A percentile compares a stretch with the other conserved stretches of the same genome.
These are phyloP conservation scores for Rhagium mordax DNA, from an alignment of 2,888 invertebrate species.

Conservation along the genomic window DNA sequence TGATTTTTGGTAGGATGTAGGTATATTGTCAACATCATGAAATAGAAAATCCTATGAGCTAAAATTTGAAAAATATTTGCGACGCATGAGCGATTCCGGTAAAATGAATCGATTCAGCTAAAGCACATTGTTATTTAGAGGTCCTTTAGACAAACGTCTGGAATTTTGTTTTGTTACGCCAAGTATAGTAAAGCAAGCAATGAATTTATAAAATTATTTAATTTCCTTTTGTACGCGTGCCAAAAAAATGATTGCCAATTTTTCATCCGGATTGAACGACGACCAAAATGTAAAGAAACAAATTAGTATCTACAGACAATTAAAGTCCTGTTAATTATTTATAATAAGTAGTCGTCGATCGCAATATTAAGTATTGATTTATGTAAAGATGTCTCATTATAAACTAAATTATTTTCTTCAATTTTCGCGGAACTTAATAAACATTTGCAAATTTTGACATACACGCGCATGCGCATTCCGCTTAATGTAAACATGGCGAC, in stretches of 20 bases:
- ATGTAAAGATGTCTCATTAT: conserved; percentile 8
- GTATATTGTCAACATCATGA: too few species aligned
- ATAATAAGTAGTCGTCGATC: conserved; percentile 21
- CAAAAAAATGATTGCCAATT: conserved; percentile 20
- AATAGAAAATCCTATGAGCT: too few species aligned
- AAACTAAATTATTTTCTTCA: neutral
- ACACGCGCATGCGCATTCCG: conserved; percentile 43
- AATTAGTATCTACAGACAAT: conserved; percentile 30
- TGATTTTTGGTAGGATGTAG: too few species aligned
- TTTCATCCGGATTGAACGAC: neutral
- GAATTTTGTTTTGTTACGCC: neutral
- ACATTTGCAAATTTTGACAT: conserved; percentile 31
- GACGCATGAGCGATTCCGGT: conserved; percentile 27
- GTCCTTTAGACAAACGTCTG: neutral
- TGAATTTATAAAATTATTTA: conserved; percentile 3
- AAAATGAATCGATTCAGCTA: conserved; percentile 32
- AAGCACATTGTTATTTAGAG: conserved; percentile 10
- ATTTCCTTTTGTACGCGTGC: conserved; percentile 23
- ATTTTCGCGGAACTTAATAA: conserved; percentile 22
- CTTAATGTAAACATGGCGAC: conserved; percentile 60
- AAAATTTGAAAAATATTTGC: neutral
- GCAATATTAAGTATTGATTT: conserved; percentile 19
- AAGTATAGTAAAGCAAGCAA: neutral
- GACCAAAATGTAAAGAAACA: conserved; percentile 8
- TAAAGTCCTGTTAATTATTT: neutral